phyloP scores from a whole-genome alignment of 2,888 invertebrate genomes.

The Drosophila diplacantha region DNA sequence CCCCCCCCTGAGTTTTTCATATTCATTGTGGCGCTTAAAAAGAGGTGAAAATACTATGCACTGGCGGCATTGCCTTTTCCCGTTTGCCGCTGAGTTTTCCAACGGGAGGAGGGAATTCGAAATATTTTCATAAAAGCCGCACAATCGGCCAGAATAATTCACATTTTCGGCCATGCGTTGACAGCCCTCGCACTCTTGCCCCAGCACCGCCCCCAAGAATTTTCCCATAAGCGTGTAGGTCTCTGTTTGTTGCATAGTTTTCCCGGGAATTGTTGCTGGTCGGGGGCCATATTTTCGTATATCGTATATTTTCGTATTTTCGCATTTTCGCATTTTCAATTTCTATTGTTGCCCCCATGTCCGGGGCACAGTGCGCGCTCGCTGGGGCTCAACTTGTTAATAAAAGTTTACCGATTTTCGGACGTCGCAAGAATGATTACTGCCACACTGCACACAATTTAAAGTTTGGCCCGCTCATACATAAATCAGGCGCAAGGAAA shows the following conservation, averaged over 20 bases:
- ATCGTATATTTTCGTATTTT: constrained; percentile 9
- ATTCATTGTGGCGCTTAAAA: background rate
- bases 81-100: constrained; percentile 24
- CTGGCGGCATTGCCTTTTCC: constrained; percentile 16
- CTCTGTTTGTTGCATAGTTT: constrained; percentile 49
- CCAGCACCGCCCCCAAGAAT: background rate
- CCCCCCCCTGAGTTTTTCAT: background rate
- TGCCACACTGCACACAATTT: constrained; percentile 56
- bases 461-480: constrained; percentile 57
- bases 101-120: constrained; percentile 40
- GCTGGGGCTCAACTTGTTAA: constrained; percentile 58
- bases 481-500: constrained; percentile 63
- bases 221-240: constrained; percentile 22
- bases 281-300: constrained; percentile 44
- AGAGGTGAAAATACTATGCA: constrained; percentile 18
- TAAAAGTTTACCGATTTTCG: constrained; percentile 67
- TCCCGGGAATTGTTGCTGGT: constrained; percentile 25
- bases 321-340: constrained; percentile 42
- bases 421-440: constrained; percentile 36
- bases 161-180: constrained; percentile 47
- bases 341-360: constrained; percentile 51
- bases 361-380: constrained; percentile 12
- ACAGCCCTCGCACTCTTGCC: constrained; percentile 11
- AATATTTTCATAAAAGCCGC: constrained; percentile 52
- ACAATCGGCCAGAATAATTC: constrained; percentile 61